phyloP scores from a whole-genome alignment of 1,140 invertebrate species.

The Drosophila bipectinata region DNA sequence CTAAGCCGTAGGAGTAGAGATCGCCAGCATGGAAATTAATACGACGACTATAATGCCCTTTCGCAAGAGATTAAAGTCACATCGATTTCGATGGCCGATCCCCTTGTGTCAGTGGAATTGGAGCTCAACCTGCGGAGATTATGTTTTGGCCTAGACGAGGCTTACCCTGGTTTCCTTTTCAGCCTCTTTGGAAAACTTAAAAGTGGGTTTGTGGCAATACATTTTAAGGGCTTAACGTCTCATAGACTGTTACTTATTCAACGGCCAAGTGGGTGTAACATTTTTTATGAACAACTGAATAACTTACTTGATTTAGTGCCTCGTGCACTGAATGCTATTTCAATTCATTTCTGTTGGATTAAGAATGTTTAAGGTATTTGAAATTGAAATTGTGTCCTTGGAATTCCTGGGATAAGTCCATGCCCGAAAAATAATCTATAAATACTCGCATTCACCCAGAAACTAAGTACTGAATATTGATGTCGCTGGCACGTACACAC shows the following conservation, averaged over 20 bases:
- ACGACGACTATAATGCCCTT: conserved; percentile 40
- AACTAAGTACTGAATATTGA: conserved; percentile 16
- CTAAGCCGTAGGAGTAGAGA: conserved; percentile 39
- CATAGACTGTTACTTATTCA: background rate
- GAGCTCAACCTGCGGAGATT: background rate
- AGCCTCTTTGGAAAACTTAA: background rate
- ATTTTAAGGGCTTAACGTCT: background rate
- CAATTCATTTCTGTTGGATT: background rate
- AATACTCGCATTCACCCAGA: conserved; percentile 13
- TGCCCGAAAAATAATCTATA: conserved; percentile 9
- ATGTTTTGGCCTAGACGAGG: background rate
- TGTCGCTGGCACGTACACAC: conserved; percentile 15
- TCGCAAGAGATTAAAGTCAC: conserved; percentile 30
- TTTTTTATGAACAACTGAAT: background rate
- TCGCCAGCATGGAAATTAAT: conserved; percentile 53
- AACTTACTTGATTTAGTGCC: background rate
- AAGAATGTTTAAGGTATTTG: conserved; percentile 1
- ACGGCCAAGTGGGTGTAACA: background rate
- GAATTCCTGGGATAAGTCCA: background rate
- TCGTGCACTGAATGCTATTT: background rate
- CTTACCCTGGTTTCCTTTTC: background rate
- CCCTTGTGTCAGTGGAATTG: conserved; percentile 3
- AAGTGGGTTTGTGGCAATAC: background rate
- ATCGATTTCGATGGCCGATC: conserved; percentile 19
- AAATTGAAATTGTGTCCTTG: background rate